Percentiles rank a stretch among this genome's conserved stretches.
Conservation (phyloP, 2,888 invertebrate species). For the Parnassius mnemosyne region DNA sequence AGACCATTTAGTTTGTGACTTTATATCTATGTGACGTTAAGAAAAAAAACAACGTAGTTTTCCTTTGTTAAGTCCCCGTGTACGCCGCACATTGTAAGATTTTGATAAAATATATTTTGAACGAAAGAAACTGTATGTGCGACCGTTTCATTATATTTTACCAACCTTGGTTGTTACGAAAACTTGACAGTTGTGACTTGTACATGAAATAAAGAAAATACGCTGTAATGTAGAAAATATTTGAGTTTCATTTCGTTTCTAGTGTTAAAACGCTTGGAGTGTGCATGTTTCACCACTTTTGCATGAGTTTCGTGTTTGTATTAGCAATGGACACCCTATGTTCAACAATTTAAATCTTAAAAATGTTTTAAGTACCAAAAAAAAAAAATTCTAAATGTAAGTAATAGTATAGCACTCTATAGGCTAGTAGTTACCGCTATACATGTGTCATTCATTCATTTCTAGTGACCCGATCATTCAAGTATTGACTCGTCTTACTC, state of each 20-base stretch:
- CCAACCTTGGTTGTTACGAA: slow-evolving; percentile 54
- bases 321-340: slow-evolving; percentile 43
- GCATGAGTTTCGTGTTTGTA: slow-evolving; percentile 50
- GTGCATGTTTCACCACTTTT: slow-evolving; percentile 65
- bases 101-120: slow-evolving; percentile 25
- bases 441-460: no score
- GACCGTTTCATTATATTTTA: slow-evolving; percentile 30
- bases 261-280: slow-evolving; percentile 54
- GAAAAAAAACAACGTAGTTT: slow-evolving; percentile 28
- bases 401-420: slow-evolving; percentile 73
- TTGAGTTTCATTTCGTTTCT: slow-evolving; percentile 65
- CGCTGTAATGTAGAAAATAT: slow-evolving; percentile 61
- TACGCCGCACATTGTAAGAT: slow-evolving; percentile 17
- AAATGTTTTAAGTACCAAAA: slow-evolving; percentile 55
- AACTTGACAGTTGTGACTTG: slow-evolving; percentile 68
- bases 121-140: slow-evolving; percentile 21
- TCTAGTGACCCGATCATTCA: no score
- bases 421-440: slow-evolving; percentile 62
- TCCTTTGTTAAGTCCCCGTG: slow-evolving; percentile 29
- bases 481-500: no score
- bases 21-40: slow-evolving; percentile 37
- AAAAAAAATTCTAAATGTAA: slow-evolving; percentile 64
- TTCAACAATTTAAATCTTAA: slow-evolving; percentile 28
- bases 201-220: slow-evolving; percentile 73
- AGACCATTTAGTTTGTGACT: slow-evolving; percentile 50